Base-by-base conservation (phyloP, 1,140 invertebrate species). In the Ostrea denselamellosa region DNA sequence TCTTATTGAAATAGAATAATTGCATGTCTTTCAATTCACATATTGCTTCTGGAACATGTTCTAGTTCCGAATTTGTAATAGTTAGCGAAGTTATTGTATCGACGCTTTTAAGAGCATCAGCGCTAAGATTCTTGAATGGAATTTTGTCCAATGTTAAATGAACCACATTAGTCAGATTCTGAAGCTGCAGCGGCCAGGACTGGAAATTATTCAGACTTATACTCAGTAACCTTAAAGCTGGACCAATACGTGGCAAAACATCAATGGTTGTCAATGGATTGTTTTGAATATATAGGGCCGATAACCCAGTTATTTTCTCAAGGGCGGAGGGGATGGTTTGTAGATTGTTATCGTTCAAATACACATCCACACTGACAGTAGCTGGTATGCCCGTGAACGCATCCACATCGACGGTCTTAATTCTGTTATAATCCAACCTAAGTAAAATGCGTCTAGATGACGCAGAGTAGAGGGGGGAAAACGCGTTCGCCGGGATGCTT, bases 391-490 rank as follows among this genome's bases (percentile, higher is more conserved):
- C 68, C 10, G 9, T 25, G 25, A 77, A 77, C 9, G 68, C 68
- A 25, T 77, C 68, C 4, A 77, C 12, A 17, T 77, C 68, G 7
- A 77, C 68, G 25, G 22, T 77, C 22, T 77, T 25, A 28, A 77
- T 77, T 28, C 68, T 25, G 10, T 77, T 77, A 77, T 77, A 28
- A 34, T 77, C 68, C 22, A 77, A 77, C 28, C 68, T 9, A 25
- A 77, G 25, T 9, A 77, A 25, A 34, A 77, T 77, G 68, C 68
- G 68, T 77, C 68, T 77, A 28, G 68, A 77, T 77, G 68, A 77
- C 22, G 68, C 68, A 25, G 68, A 77, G 28, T 34, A 77, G 2
- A 77, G 68, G 25, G 68, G 4, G 25, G 28, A 25, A 25, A 77
- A 77, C 14, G 68, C 28, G 68, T 77, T 77, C 28, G 68, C 25